Evolutionary conservation across 1,140 invertebrate species (phyloP).

Genomic region (Drosophila nigrodunni): DNA sequence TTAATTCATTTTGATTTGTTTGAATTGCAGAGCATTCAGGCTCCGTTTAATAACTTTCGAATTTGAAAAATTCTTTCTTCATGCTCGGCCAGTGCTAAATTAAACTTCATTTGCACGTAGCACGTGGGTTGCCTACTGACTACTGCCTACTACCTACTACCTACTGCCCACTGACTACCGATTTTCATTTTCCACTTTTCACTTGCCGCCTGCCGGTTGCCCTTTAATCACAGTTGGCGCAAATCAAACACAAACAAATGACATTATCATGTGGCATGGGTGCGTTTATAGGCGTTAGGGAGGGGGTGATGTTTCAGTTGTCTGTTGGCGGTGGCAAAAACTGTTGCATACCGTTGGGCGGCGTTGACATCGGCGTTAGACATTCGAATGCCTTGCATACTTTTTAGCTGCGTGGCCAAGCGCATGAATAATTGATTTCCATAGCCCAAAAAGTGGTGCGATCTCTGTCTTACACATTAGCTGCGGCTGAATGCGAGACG

Average conservation of each 20-base stretch:
- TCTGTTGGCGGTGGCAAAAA: slow-evolving; percentile 50
- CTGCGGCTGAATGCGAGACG: too few species aligned
- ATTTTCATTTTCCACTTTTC: background rate
- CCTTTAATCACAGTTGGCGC: slow-evolving; percentile 75
- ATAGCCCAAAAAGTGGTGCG: slow-evolving; percentile 57
- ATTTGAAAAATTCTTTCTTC: background rate
- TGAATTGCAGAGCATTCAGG: background rate
- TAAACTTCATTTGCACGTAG: slow-evolving; percentile 59
- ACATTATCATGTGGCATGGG: slow-evolving; percentile 29
- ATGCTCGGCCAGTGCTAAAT: slow-evolving; percentile 48
- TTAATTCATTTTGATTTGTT: too few species aligned
- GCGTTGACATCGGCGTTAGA: slow-evolving; percentile 3
- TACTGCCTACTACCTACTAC: background rate
- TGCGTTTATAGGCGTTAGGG: background rate
- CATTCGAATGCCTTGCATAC: slow-evolving; percentile 69
- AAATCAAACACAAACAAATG: slow-evolving; percentile 78
- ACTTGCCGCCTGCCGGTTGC: slow-evolving; percentile 27
- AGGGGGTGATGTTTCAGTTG: background rate
- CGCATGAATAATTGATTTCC: slow-evolving; percentile 83
- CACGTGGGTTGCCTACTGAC: slow-evolving; percentile 12
- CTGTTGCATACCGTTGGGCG: slow-evolving; percentile 68
- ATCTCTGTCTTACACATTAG: slow-evolving; percentile 16
- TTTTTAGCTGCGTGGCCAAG: slow-evolving; percentile 71
- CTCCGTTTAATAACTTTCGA: background rate
- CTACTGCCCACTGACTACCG: background rate